Evolutionary conservation across 2,888 invertebrate species (phyloP).

Genomic region (Ophioninae sp.): DNA sequence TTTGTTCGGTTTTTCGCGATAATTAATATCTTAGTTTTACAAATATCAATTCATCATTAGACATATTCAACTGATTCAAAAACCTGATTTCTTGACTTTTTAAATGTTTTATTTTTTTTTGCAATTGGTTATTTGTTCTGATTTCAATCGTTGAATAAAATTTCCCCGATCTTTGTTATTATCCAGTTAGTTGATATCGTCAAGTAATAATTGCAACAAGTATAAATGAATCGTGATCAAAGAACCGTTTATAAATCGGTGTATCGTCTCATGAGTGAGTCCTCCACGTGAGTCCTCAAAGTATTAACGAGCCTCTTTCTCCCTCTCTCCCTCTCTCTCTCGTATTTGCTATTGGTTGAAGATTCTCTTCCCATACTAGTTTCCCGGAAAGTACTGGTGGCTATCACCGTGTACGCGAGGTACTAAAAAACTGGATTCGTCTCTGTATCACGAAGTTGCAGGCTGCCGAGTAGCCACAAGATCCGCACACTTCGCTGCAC

Average conservation of each 20-base stretch:
- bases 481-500: slow-evolving; percentile 8
- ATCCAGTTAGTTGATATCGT: slow-evolving; percentile 28
- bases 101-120: neutral
- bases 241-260: slow-evolving; percentile 42
- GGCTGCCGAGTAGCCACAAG: slow-evolving; percentile 43
- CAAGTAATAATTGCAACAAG: slow-evolving; percentile 37
- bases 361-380: slow-evolving; percentile 57
- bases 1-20: neutral
- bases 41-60: slow-evolving; percentile 4
- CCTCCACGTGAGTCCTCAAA: slow-evolving; percentile 35
- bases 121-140: neutral
- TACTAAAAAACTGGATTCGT: slow-evolving; percentile 61
- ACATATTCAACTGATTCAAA: neutral
- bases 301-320: slow-evolving; percentile 56
- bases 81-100: neutral
- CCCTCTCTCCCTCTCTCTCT: slow-evolving; percentile 11
- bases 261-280: slow-evolving; percentile 25
- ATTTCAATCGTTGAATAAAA: slow-evolving; percentile 22
- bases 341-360: slow-evolving; percentile 36
- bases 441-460: slow-evolving; percentile 53
- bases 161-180: slow-evolving; percentile 24
- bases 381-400: slow-evolving; percentile 62
- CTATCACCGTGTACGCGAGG: slow-evolving; percentile 55
- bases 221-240: slow-evolving; percentile 46
- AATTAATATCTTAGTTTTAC: neutral